Base-by-base conservation (phyloP, 2,888 invertebrate species). In the Aporophyla lueneburgensis region DNA sequence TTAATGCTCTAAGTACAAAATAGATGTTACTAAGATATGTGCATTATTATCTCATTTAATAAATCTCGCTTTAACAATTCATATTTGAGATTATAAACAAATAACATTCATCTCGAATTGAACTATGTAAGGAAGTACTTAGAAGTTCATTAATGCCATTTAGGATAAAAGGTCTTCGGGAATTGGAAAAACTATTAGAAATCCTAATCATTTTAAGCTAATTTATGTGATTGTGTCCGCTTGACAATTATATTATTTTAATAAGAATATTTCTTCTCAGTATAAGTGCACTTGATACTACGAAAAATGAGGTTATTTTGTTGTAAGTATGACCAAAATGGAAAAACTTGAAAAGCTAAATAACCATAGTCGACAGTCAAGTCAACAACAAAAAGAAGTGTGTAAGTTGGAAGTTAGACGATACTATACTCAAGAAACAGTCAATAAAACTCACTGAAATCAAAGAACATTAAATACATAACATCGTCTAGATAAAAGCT, bases 191-290 rank as follows among this genome's bases (percentile, higher is more conserved):
- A 68, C 70, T 67, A 78, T 80, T 80, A 83, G 82, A 88, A 85
- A 85, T 78, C 73, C 75, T 86, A 88, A 83, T 53, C 86, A 87
- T 89, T 86, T 87, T 85, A 87, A 71, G 72, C 79, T 86, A 89
- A 54, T 46, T 69, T 76, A 76, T 70, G 49, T 72, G 86, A 83
- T 80, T 86, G 87, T 86, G 89, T 83, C 83, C 58, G 86, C 80
- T 76, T 78, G 74, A 68, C 24, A 27, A 33, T 61, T 56, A 73
- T 71, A 75, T 21, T 74, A 78, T 78, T 83, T 71, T 71, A 86
- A 59, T 86, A 77, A 78, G 74, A 85, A 85, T 83, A 85, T 81
- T 76, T 83, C 78, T 59, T 59, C 65, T 79, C 33, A 73, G 14
- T 69, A 49, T 84, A 86, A 86, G 83, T 78, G 86, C 84, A 84